Evolutionary conservation across 2,797 vertebrate genomes (phyloP), one percentile per base, ranked within the genome.

Genomic region (Anguilla anguilla): DNA sequence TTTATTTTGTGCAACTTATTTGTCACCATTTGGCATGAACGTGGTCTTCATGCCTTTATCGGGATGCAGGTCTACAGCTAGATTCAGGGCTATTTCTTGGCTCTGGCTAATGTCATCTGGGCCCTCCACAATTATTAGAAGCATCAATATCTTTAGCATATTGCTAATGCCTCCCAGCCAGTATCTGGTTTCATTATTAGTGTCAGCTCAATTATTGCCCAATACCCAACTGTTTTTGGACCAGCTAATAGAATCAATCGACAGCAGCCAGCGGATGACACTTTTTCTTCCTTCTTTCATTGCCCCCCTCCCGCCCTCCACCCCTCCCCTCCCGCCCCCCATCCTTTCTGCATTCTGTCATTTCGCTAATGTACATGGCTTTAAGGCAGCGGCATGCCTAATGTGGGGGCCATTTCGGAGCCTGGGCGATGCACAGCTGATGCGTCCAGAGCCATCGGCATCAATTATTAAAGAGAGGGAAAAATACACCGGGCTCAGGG

Each of bases 391-490:
- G 94, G 97, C 94, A 97, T 98, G 97, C 97, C 96, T 98, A 98
- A 99, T 98, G 97, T 96, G 97, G 97, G 10, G 64, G 97, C 97
- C 97, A 96, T 96, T 97, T 97, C 98, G 95, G 97, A 96, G 96
- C 96, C 97, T 96, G 61, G 94, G 49, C 96, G 95, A 96, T 96
- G 97, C 98, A 98, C 97, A 98, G 98, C 97, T 99, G 98, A 98
- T 98, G 97, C 97, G 97, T 98, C 97, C 97, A 96, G 97, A 97
- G 97, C 97, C 97, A 99, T 99, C 99, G 99, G 97, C 98, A 99
- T 99, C 97, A 99, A 99, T 99, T 99, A 99, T 99, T 99, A 98
- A 99, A 98, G 97, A 96, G 97, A 97, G 97, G 98, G 98, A 99
- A 99, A 99, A 98, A 98, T 97, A 98, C 97, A 98, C 98, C 31